These are phyloP conservation scores for Piaya cayana DNA, from an alignment of 2,113 vertebrate species.

Conservation along the genomic window DNA sequence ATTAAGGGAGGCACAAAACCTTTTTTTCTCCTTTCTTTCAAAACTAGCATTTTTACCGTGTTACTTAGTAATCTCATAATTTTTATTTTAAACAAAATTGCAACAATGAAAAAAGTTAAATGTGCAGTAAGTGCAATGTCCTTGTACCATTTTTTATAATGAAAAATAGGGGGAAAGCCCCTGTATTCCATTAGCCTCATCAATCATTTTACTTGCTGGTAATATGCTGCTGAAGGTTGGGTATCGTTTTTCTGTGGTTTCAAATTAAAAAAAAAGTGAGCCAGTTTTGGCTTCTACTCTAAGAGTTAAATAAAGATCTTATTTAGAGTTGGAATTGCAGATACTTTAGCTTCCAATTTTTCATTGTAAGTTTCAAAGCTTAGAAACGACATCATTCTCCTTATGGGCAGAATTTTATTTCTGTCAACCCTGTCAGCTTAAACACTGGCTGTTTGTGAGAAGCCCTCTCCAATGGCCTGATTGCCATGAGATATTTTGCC, in stretches of 20 bases:
- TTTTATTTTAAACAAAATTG: neutral
- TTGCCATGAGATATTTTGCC: neutral
- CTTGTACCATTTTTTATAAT: neutral
- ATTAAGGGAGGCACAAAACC: neutral
- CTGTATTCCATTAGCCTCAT: slow-evolving; percentile 38
- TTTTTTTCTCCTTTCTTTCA: neutral
- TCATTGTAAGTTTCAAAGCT: slow-evolving; percentile 12
- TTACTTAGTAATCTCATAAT: neutral
- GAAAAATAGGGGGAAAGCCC: neutral
- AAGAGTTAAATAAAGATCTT: slow-evolving; percentile 34
- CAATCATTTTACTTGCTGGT: slow-evolving; percentile 33
- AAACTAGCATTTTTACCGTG: neutral
- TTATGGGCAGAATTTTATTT: slow-evolving; percentile 36
- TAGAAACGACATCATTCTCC: slow-evolving; percentile 3
- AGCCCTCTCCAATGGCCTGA: slow-evolving; percentile 31
- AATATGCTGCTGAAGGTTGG: slow-evolving; percentile 12
- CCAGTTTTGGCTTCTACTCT: slow-evolving; percentile 37
- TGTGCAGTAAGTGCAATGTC: neutral
- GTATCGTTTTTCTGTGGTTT: slow-evolving; percentile 51
- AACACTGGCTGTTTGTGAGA: neutral
- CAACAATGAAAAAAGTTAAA: neutral
- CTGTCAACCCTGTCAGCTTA: slow-evolving; percentile 22
- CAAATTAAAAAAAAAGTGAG: neutral
- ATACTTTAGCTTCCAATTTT: slow-evolving; percentile 34
- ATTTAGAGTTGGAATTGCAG: slow-evolving; percentile 35